Evolutionary conservation across 2,888 invertebrate genomes (phyloP), one percentile per base, ranked within the genome.

Genomic region (Trichogramma dendrolimi): DNA sequence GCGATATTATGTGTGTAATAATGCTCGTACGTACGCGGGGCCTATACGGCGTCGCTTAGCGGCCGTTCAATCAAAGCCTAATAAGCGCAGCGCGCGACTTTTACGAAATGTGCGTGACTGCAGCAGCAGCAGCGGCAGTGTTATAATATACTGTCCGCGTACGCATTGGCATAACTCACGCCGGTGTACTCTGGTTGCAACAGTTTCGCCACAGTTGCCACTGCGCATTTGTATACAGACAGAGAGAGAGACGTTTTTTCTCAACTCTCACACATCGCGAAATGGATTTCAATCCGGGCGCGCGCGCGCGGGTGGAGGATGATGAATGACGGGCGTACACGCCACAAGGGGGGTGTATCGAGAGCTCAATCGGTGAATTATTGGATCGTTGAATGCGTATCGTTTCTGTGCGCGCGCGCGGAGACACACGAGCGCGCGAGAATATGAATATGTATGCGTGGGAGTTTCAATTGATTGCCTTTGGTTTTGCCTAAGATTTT

Each of bases 1-100:
- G 2, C 27, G 27, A 27, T 27, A 27, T 27, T 27, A 27, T 27
- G 27, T 2, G 27, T 27, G 27, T 27, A 27, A 27, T 27, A 27
- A 27, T 27, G 27, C 27, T 2, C 27, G 27, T 27, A 10, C 48
- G 48, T 7, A 14, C 47, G 5, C 11, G 40, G 48, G 4, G 40
- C 14, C 43, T 11, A 4, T 47, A 47, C 48, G 27, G 11, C 27
- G 11, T 48, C 27, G 5, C 47, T 50, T 63, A 63, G 57, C 50
- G 57, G 57, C 14, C 60, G 50, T 57, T 63, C 60, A 60, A 63
- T 63, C 60, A 63, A 44, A 50, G 60, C 60, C 27, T 63, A 63
- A 63, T 63, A 63, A 63, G 63, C 27, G 27, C 27, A 50, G 54
- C 38, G 11, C 38, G 39, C 27, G 40, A 10, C 38, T 53, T 60